phyloP scores from a whole-genome alignment of 1,140 invertebrate species.

The Teleogryllus occipitalis region DNA sequence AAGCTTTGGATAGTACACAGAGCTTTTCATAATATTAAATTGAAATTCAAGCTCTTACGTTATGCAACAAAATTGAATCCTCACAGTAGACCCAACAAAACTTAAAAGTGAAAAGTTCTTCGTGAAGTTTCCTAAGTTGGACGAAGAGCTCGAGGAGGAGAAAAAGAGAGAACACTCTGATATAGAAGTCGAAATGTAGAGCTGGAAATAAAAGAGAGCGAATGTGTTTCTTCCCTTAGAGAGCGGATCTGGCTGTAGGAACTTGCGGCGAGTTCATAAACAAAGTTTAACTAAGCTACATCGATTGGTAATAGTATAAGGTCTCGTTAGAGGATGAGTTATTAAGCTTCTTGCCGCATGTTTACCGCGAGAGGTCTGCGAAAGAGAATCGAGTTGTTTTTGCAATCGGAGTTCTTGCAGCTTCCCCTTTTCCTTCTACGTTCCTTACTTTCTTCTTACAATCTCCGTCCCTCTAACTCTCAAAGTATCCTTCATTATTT shows the following conservation, averaged over 20 bases:
- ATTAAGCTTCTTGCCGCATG: neutral
- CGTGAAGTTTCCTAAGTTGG: neutral
- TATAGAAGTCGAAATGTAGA: neutral
- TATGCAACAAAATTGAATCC: constrained; percentile 1
- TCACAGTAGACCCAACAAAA: neutral
- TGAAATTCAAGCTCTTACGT: neutral
- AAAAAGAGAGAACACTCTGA: neutral
- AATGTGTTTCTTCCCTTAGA: neutral
- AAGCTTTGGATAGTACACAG: neutral
- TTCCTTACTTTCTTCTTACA: too few relatives aligned
- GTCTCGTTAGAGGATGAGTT: constrained; percentile 1
- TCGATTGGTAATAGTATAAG: constrained; percentile 5
- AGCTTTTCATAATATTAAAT: neutral
- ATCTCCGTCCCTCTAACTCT: too few relatives aligned
- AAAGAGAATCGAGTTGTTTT: neutral
- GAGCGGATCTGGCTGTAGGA: neutral
- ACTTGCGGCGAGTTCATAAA: neutral
- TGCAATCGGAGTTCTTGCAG: too few relatives aligned
- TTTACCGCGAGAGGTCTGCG: neutral
- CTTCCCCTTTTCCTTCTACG: too few relatives aligned
- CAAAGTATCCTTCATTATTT: too few relatives aligned
- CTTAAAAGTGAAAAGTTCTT: neutral
- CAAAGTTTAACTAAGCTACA: constrained; percentile 1
- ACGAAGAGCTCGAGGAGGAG: neutral
- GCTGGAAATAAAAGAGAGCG: neutral